phyloP scores from a whole-genome alignment of 2,888 invertebrate genomes.

The Lordiphosa andalusiaca region DNA sequence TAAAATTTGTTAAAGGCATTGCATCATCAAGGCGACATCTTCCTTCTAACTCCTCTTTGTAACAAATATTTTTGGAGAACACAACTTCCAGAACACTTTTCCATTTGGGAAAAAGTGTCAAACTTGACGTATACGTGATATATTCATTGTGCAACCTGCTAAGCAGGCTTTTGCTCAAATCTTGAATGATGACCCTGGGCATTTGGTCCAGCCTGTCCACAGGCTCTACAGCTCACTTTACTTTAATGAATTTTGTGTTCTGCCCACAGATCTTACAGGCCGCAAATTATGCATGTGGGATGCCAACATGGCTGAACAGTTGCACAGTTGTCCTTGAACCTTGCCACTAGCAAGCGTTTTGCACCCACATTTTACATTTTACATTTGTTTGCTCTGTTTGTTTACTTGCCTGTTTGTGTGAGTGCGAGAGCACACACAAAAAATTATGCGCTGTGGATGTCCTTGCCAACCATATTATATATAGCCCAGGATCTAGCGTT shows the following conservation, averaged over 20 bases:
- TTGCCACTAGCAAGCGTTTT: slow-evolving; percentile 34
- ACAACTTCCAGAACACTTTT: slow-evolving; percentile 2
- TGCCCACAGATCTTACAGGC: slow-evolving; percentile 35
- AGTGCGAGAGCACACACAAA: slow-evolving; percentile 17
- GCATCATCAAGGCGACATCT: too few species aligned
- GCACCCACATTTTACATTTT: slow-evolving; percentile 53
- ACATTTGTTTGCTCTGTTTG: slow-evolving; percentile 52
- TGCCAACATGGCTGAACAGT: slow-evolving; percentile 20
- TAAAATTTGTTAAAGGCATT: too few species aligned
- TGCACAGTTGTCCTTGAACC: slow-evolving; percentile 61
- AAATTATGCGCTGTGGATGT: slow-evolving; percentile 48
- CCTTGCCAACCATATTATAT: slow-evolving; percentile 16
- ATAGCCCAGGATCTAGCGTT: slow-evolving; percentile 19
- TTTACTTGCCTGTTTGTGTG: slow-evolving; percentile 25
- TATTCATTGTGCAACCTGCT: slow-evolving; percentile 9
- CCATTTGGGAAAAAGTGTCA: slow-evolving; percentile 18
- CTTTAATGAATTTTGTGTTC: slow-evolving; percentile 39
- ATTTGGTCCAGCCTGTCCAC: slow-evolving; percentile 19
- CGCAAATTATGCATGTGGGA: slow-evolving; percentile 69
- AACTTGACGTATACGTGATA: slow-evolving; percentile 60
- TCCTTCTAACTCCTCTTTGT: too few species aligned
- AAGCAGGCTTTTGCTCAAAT: slow-evolving; percentile 13
- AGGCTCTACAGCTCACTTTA: slow-evolving; percentile 38
- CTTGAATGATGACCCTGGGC: slow-evolving; percentile 40
- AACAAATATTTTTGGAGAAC: too few species aligned